phyloP scores from a whole-genome alignment of 2,888 invertebrate species.

The Pemphredon lugubris region DNA sequence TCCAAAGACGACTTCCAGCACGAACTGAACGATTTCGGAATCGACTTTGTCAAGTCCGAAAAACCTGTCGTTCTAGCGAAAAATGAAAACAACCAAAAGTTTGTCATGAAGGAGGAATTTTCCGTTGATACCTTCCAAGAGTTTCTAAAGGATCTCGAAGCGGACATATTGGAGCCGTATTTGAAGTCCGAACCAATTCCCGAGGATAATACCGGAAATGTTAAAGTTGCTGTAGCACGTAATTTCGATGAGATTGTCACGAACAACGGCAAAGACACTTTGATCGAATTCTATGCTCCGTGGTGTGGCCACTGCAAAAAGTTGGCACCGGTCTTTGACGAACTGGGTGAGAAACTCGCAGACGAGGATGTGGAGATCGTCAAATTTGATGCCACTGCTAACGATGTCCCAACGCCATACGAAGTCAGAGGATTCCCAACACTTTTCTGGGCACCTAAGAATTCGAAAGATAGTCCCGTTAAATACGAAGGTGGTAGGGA shows the following conservation, averaged over 20 bases:
- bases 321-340: conserved; percentile 95
- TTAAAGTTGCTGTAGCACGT: conserved; percentile 96
- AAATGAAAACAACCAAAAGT: conserved; percentile 93
- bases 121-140: conserved; percentile 91
- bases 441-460: conserved; percentile 96
- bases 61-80: conserved; percentile 94
- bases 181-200: conserved; percentile 97
- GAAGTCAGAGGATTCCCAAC: conserved; percentile 99
- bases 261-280: conserved; percentile 94
- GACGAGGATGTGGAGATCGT: conserved; percentile 95
- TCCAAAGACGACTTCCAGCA: conserved; percentile 96
- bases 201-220: conserved; percentile 90
- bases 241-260: conserved; percentile 97
- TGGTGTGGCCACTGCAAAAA: conserved; percentile 99
- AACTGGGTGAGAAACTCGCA: conserved; percentile 93
- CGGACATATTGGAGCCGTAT: conserved; percentile 93
- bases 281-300: conserved; percentile 99
- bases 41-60: conserved; percentile 92
- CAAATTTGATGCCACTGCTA: conserved; percentile 99
- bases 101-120: conserved; percentile 94
- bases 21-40: conserved; percentile 96
- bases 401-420: conserved; percentile 95
- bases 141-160: conserved; percentile 92
- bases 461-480: conserved; percentile 88
- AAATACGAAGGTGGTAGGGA: conserved; percentile 97